Evolutionary conservation across 2,113 vertebrate species (phyloP), one percentile per base, ranked within the genome.

Genomic region (Numenius arquata): DNA sequence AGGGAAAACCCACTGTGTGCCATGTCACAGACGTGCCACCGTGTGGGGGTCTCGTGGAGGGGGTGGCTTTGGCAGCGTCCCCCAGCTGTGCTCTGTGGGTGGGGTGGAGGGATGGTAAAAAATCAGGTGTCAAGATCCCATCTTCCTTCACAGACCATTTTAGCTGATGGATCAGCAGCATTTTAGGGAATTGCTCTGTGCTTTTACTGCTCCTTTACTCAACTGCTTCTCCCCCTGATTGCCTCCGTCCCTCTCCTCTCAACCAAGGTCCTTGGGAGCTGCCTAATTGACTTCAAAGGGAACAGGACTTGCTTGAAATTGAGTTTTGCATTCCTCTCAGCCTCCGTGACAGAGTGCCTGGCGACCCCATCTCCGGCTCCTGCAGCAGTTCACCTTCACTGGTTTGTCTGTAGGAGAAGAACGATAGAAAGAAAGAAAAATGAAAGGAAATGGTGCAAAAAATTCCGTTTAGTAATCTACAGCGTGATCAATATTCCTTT

Each of bases 201-300:
- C 53, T 88, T 82, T 85, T 52, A 23, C 66, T 63, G 78, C 48
- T 87, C 56, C 62, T 73, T 89, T 55, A 59, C 34, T 79, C 41
- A 25, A 16, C 61, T 52, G 67, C 72, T 85, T 36, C 91, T 95
- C 52, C 15, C 61, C 21, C 71, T 40, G 40, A 56, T 82, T 81
- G 70, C 85, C 66, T 88, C 71, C 0, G 6, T 59, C 79, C 6
- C 0, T 45, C 73, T 95, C 76, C 79, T 87, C 56, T 80, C 82
- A 88, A 3, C 43, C 40, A 16, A 29, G 40, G 70, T 83, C 74
- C 71, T 43, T 0, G 0, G 70, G 81, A 96, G 66, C 62, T 0
- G 2, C 85, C 62, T 65, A 55, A 71, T 62, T 95, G 95, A 94
- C 90, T 96, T 94, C 90, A 93, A 77, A 92, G 72, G 91, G 84